These are phyloP conservation scores for Bugulina stolonifera DNA, from an alignment of 2,888 invertebrate species.

Conservation along the genomic window DNA sequence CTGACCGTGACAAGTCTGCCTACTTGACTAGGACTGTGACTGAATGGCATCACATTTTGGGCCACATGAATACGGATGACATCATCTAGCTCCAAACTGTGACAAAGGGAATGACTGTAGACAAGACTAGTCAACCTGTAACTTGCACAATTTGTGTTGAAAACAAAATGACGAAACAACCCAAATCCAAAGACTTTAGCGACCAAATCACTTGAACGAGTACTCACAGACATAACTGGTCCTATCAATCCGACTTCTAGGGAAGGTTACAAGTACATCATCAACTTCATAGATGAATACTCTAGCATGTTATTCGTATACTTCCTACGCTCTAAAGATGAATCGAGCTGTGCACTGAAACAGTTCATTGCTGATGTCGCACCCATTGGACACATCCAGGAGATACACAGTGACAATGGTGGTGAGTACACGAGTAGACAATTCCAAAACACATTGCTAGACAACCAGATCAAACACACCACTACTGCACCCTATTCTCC, in stretches of 20 bases:
- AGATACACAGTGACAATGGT: neutral
- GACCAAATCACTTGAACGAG: neutral
- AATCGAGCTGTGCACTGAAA: neutral
- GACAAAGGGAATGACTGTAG: neutral
- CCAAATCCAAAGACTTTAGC: neutral
- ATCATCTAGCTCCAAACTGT: too few relatives aligned
- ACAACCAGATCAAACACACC: neutral
- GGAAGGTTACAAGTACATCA: neutral
- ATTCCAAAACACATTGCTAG: neutral
- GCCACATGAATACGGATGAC: neutral
- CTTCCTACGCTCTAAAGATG: neutral
- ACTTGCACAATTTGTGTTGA: neutral
- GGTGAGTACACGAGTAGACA: neutral
- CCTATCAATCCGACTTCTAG: neutral
- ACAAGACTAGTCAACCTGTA: neutral
- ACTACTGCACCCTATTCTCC: neutral
- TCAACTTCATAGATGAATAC: too few relatives aligned
- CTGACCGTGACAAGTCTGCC: neutral
- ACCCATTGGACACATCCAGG: neutral
- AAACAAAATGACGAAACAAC: neutral
- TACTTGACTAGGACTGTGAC: neutral
- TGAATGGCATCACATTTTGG: neutral
- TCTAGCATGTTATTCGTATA: too few relatives aligned
- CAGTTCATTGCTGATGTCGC: neutral
- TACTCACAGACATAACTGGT: neutral